Evolutionary conservation across 1,140 invertebrate species (phyloP), one percentile per base, ranked within the genome.

Genomic region (Latrodectus geometricus): DNA sequence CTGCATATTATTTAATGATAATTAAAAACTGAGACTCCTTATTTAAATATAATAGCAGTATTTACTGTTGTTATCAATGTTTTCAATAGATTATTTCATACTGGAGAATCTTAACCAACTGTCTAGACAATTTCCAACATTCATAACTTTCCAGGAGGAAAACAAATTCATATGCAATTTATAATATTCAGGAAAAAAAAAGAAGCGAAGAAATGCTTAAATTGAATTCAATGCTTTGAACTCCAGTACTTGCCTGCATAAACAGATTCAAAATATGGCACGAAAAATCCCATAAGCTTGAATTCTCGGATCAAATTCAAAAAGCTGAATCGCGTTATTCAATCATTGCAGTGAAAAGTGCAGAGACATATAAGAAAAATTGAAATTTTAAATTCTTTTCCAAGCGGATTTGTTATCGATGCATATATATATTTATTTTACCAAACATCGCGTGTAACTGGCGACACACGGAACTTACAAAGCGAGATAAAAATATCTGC

Each of bases 391-490:
- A 83, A 83, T 83, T 83, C 80, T 35, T 83, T 83, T 74, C 56
- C 80, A 49, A 74, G 74, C 17, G 80, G 80, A 83, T 83, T 83
- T 83, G 80, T 83, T 83, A 83, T 73, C 70, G 73, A 72, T 83
- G 56, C 80, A 74, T 83, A 83, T 66, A 52, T 74, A 23, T n/a
- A 69, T 21, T 35, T 35, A 35, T 35, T 35, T 35, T n/a, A 69
- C 54, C 54, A 17, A 81, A 81, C 9, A 54, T 72, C 68, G 79
- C 72, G 9, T 74, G 14, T 49, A 9, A 17, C 9, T 17, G 69
- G 49, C 20, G 20, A 56, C 21, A 49, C 79, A 49, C 20, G 79
- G 23, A 81, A 69, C 79, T 21, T 81, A 72, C 70, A 81, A 56
- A 56, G 52, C 35, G 35, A 48, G 48, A 61, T 15, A 50, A 52